Percentiles rank a stretch among this genome's conserved stretches.
Conservation (phyloP, 2,797 vertebrate genomes). For the Cyclopterus lumpus region DNA sequence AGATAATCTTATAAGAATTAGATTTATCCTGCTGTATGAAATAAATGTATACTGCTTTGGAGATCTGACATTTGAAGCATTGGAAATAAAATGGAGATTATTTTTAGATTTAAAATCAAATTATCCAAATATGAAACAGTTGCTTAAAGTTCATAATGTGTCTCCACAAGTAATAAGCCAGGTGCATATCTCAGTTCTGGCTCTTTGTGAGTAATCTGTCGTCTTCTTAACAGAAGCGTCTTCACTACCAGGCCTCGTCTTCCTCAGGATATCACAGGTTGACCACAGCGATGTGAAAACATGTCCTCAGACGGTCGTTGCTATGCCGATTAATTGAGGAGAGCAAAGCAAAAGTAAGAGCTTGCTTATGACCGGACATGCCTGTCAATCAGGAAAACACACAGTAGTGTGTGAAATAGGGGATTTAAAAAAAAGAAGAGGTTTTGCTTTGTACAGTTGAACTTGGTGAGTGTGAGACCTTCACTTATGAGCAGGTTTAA, state of each 20-base stretch:
- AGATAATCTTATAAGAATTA: background rate
- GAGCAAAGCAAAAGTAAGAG: background rate
- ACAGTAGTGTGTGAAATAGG: background rate
- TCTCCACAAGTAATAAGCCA: background rate
- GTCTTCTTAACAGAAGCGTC: background rate
- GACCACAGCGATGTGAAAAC: background rate
- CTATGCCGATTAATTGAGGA: background rate
- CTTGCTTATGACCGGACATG: background rate
- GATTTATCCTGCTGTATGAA: background rate
- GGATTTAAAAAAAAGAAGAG: background rate
- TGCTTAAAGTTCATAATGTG: background rate
- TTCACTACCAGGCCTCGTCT: background rate
- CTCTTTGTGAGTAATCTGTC: background rate
- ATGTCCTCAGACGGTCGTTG: too few relatives aligned
- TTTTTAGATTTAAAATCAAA: conserved; percentile 3
- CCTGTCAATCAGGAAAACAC: background rate
- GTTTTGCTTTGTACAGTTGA: background rate
- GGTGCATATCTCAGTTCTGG: background rate
- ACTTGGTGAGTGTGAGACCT: background rate
- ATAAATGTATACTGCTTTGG: background rate
- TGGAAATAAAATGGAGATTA: background rate
- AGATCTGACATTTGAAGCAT: background rate
- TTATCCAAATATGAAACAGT: background rate
- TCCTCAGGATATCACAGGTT: background rate
- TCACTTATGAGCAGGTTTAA: background rate